Evolutionary conservation across 2,888 invertebrate species (phyloP).

Genomic region (Drosophila anceps): DNA sequence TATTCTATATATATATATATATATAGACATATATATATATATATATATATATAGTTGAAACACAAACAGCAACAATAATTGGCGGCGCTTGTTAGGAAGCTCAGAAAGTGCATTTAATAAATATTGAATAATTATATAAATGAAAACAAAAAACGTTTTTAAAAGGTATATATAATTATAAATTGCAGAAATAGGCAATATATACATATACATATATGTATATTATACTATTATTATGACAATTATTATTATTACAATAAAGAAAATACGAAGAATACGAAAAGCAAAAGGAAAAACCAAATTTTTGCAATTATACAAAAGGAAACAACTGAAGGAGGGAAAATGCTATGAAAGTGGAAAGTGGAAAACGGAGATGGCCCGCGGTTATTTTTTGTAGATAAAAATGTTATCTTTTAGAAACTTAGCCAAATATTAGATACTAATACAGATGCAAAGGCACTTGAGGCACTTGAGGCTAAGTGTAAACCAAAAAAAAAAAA

Average conservation of each 20-base stretch:
- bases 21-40: too few relatives aligned
- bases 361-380: conserved; percentile 32
- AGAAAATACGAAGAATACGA: conserved; percentile 66
- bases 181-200: conserved; percentile 40
- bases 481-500: conserved; percentile 4
- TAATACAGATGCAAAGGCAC: conserved; percentile 31
- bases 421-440: conserved; percentile 80
- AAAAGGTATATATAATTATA: conserved; percentile 46
- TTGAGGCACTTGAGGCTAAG: conserved; percentile 44
- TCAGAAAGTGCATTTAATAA: conserved; percentile 84
- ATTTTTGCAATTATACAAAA: conserved; percentile 65
- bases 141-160: conserved; percentile 49
- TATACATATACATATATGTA: conserved; percentile 26
- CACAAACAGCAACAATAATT: conserved; percentile 84
- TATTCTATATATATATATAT: conserved; percentile 57
- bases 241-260: conserved; percentile 74
- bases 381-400: conserved; percentile 80
- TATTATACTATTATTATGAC: conserved; percentile 70
- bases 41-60: conserved; percentile 51
- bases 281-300: conserved; percentile 50
- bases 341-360: conserved; percentile 20
- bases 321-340: conserved; percentile 13
- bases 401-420: conserved; percentile 80
- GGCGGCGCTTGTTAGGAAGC: conserved; percentile 85
- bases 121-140: conserved; percentile 53